Evolutionary conservation across 2,797 vertebrate genomes (phyloP).

Genomic region (Labeo calbasu): DNA sequence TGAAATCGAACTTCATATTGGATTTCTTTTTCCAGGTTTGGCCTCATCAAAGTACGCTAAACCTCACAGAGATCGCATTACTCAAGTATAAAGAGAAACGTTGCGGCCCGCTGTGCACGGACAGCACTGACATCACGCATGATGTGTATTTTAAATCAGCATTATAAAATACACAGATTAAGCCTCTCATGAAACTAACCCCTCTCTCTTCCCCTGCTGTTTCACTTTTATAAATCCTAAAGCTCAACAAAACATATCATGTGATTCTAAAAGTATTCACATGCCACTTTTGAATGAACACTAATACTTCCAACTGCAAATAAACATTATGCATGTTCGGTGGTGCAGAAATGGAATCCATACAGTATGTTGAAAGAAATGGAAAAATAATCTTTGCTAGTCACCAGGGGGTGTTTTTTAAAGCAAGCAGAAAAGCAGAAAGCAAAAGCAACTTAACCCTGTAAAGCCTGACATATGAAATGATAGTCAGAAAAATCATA

Average conservation of each 20-base stretch:
- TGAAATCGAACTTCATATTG: neutral
- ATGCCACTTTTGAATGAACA: neutral
- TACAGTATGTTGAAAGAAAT: neutral
- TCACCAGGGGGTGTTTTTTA: neutral
- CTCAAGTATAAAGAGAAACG: neutral
- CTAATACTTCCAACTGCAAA: conserved; percentile 12
- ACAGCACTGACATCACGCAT: neutral
- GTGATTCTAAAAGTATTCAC: conserved; percentile 25
- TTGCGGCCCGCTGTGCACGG: neutral
- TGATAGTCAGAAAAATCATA: neutral
- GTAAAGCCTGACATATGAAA: neutral
- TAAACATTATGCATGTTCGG: neutral
- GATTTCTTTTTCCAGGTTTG: neutral
- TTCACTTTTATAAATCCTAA: conserved; percentile 28
- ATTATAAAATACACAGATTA: conserved; percentile 12
- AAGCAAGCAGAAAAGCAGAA: neutral
- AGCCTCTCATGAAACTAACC: neutral
- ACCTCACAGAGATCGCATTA: neutral
- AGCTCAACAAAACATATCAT: conserved; percentile 23
- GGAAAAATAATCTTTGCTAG: neutral
- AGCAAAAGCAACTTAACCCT: neutral
- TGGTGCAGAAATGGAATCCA: neutral
- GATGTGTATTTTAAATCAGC: conserved; percentile 9
- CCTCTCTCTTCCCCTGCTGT: neutral
- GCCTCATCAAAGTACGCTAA: neutral